Evolutionary conservation across 2,113 vertebrate genomes (phyloP).

Genomic region (Sigmodon hispidus): DNA sequence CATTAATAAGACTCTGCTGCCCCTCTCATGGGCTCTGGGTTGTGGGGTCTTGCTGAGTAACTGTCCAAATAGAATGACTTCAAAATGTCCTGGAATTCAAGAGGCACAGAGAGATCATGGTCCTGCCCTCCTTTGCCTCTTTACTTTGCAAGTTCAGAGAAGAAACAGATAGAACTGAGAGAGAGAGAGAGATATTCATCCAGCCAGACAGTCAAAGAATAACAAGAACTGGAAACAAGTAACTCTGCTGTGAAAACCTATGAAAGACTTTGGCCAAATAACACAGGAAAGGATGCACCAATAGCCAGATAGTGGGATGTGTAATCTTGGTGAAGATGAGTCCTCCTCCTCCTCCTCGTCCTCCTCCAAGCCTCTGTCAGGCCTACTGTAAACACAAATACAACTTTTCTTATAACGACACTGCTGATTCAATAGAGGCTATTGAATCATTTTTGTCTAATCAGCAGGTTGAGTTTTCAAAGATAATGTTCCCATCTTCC

Average conservation of each 20-base stretch:
- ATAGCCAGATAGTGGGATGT: neutral
- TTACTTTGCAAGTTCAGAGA: neutral
- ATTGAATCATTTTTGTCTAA: neutral
- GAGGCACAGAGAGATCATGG: neutral
- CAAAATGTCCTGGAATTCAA: slow-evolving; percentile 42
- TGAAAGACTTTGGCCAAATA: neutral
- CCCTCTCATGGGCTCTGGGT: slow-evolving; percentile 53
- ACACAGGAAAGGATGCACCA: neutral
- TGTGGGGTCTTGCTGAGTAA: slow-evolving; percentile 67
- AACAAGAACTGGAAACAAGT: neutral
- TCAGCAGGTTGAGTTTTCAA: slow-evolving; percentile 21
- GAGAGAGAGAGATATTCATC: neutral
- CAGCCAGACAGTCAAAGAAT: neutral
- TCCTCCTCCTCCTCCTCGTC: no score
- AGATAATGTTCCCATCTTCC: neutral
- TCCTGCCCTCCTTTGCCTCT: neutral
- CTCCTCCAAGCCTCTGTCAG: neutral
- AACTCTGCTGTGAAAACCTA: neutral
- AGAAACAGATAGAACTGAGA: neutral
- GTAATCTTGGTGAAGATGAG: neutral
- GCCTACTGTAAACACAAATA: neutral
- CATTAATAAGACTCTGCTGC: slow-evolving; percentile 70
- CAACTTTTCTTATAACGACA: slow-evolving; percentile 11
- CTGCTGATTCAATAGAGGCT: slow-evolving; percentile 21
- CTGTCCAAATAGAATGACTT: slow-evolving; percentile 61